A percentile compares a stretch with the other conserved stretches of the same genome.
These are phyloP conservation scores for Listronotus oregonensis DNA, from an alignment of 1,140 invertebrate species.

Conservation along the genomic window DNA sequence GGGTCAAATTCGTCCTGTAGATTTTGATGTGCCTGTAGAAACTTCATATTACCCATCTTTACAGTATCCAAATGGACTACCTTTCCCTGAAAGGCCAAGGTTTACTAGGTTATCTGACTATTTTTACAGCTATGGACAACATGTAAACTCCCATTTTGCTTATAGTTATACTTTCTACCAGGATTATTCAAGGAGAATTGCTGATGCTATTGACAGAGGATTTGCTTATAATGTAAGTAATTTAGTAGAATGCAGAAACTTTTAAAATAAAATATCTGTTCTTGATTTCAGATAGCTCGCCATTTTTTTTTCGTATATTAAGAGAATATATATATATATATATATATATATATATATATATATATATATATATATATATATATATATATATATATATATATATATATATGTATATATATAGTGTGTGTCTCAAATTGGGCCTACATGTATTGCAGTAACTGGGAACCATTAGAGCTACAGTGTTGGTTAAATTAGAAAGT, in stretches of 20 bases:
- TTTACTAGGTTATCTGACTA: slow-evolving; percentile 53
- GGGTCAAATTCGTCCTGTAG: slow-evolving; percentile 64
- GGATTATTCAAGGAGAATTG: slow-evolving; percentile 65
- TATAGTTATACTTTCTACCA: slow-evolving; percentile 48
- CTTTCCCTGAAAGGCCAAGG: slow-evolving; percentile 66
- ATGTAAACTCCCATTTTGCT: slow-evolving; percentile 21
- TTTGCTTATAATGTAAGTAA: slow-evolving; percentile 58
- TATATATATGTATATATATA: too few relatives aligned
- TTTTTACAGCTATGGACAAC: slow-evolving; percentile 46
- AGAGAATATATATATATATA: too few relatives aligned
- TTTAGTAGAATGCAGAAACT: background rate
- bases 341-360: too few relatives aligned
- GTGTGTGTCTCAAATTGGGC: too few relatives aligned
- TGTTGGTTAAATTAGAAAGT: too few relatives aligned
- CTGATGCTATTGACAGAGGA: slow-evolving; percentile 67
- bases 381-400: too few relatives aligned
- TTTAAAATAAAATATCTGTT: too few relatives aligned
- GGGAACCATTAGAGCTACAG: too few relatives aligned
- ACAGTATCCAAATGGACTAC: slow-evolving; percentile 67
- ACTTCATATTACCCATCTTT: slow-evolving; percentile 71
- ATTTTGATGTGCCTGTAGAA: slow-evolving; percentile 60
- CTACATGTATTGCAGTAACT: too few relatives aligned
- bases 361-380: too few relatives aligned
- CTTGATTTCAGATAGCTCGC: too few relatives aligned
- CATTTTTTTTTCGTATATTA: too few relatives aligned